Evolutionary conservation across 2,888 invertebrate species (phyloP), one percentile per base, ranked within the genome.

Genomic region (Auanema freiburgensis): DNA sequence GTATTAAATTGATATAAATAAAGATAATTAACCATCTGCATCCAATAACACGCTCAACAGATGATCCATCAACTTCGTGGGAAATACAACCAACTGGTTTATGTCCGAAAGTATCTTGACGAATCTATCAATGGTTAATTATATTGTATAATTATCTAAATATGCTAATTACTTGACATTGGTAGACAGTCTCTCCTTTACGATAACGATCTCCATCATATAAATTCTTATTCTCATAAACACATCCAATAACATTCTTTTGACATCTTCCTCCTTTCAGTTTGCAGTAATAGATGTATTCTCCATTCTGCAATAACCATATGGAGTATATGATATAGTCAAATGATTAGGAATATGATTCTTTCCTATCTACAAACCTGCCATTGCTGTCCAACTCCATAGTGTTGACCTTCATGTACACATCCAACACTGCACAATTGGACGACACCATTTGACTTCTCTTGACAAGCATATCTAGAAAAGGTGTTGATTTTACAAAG

Each of bases 271-370:
- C 75, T 24, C 72, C 71, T 63, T 76, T 71, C 49, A 68, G 50
- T 57, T 80, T 80, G 71, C 81, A 81, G 60, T 80, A 80, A 70
- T 69, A 81, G 33, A 81, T 58, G 65, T 72, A 81, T 54, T 80
- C 79, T n/a, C 76, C 76, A 63, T 80, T 79, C 80, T 80, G 70
- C 58, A 72, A 43, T 21, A 46, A 53, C 44, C 0, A 53, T 21
- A 5, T 46, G 46, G 46, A 46, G 24, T 11, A 50, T 11, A 50
- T 21, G 12, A n/a, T 16, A 11, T 23, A 46, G 33, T 33, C 8
- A 8, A n/a, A 5, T 46, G 46, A 3, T 5, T 18, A 5, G 46
- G 6, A 46, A 46, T 46, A 18, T 16, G 3, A 3, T 46, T 18
- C 3, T 21, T 16, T 53, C 10, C 24, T 25, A 1, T 6, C 12